Conservation (phyloP, 2,113 vertebrate species). For the Acanthochromis polyacanthus region DNA sequence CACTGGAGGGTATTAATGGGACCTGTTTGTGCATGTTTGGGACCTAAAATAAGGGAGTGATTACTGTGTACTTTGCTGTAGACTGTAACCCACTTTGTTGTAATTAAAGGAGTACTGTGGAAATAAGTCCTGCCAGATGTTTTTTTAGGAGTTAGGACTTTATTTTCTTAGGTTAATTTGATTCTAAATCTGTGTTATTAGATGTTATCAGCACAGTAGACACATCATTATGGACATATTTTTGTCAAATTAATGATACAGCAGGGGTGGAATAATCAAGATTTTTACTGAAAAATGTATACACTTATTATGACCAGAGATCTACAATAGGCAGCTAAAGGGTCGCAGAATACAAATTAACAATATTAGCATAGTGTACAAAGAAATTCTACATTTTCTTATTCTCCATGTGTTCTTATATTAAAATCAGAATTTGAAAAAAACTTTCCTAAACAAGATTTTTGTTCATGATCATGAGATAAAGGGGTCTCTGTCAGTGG, state of each 20-base stretch:
- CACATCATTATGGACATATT: not conserved
- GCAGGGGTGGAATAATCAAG: not conserved
- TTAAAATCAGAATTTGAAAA: not conserved
- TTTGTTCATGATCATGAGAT: not conserved
- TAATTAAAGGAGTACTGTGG: slow-evolving; percentile 35
- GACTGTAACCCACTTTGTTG: not conserved
- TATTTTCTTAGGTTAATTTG: not conserved
- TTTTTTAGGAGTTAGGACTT: not conserved
- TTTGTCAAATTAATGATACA: not conserved
- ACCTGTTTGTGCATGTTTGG: slow-evolving; percentile 25
- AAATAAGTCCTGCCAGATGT: not conserved
- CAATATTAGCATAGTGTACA: not conserved
- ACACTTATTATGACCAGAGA: too few species aligned
- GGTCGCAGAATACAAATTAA: not conserved
- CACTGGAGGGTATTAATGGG: slow-evolving; percentile 59
- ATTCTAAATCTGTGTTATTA: slow-evolving; percentile 6
- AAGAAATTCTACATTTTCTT: not conserved
- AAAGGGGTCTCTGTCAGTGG: not conserved
- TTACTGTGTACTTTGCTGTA: slow-evolving; percentile 6
- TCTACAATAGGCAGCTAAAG: not conserved
- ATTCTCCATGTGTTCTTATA: not conserved
- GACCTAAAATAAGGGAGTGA: slow-evolving; percentile 16
- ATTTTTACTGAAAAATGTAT: too few species aligned
- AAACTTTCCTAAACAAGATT: not conserved
- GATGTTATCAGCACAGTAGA: not conserved